Evolutionary conservation across 2,797 vertebrate species (phyloP), one percentile per base, ranked within the genome.

Genomic region (Sparidentex hasta): DNA sequence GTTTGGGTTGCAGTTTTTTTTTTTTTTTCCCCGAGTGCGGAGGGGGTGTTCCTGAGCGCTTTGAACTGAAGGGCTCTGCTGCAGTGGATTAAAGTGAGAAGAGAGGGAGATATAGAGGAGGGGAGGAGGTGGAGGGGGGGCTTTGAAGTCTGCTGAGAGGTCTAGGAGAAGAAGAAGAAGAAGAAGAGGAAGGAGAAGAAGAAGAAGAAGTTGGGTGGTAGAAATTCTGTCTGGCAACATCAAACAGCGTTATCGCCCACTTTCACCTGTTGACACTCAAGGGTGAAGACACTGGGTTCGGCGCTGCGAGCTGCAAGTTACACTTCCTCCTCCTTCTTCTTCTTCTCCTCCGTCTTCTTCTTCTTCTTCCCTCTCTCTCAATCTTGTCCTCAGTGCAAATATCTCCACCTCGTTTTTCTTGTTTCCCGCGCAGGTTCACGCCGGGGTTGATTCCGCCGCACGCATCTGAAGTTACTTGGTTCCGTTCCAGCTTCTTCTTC

Each of bases 91-190:
- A 98, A 98, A 97, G 96, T 94, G 94, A 97, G 96, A 96, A 80
- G 92, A 91, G n/a, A 27, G 27, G 27, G 87, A 79, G 85, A 90
- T 88, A 87, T 74, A 95, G 87, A 88, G 25, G 73, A 82, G 27
- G 80, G 83, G 88, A 78, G 80, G 72, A 74, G 80, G 87, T 87
- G 95, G 95, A 94, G 92, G 74, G 88, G 95, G 95, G 94, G 92
- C 97, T 99, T 99, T 99, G 98, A 99, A 97, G 98, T 97, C 95
- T 94, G 93, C 94, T 94, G 96, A 97, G 96, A 97, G 97, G 96
- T 97, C 97, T 97, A 84, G 90, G 84, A 90, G 88, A 87, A 85
- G 89, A 81, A 95, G 95, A 84, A 33, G 33, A 85, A 90, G 88
- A 33, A 84, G 90, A 85, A 90, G 88, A 87, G 83, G 89, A 81